phyloP scores from a whole-genome alignment of 2,797 vertebrate species.

The Syndactyla subalaris region DNA sequence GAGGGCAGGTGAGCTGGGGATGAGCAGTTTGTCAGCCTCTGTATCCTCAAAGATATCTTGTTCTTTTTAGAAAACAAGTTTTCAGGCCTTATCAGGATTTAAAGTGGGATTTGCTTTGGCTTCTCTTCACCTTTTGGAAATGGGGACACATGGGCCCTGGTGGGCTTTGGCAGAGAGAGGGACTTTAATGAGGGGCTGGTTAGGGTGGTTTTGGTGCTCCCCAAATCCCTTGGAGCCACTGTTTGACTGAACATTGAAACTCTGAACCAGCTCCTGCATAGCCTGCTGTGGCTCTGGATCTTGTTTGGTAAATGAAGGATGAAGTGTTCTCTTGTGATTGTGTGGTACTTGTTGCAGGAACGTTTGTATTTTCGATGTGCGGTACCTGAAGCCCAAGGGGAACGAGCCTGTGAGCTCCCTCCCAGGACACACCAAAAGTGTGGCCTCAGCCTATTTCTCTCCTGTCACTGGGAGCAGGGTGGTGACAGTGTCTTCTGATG shows the following conservation, averaged over 20 bases:
- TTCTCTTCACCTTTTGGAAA: neutral
- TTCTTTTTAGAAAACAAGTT: neutral
- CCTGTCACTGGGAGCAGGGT: slow-evolving; percentile 85
- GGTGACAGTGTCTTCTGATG: slow-evolving; percentile 85
- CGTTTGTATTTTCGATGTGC: slow-evolving; percentile 82
- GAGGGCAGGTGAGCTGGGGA: neutral
- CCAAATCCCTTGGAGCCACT: neutral
- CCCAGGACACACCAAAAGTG: slow-evolving; percentile 75
- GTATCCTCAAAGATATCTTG: neutral
- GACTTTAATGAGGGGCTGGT: neutral
- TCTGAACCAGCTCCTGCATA: fast-evolving
- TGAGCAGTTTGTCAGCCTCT: neutral
- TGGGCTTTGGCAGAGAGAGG: neutral
- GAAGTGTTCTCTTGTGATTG: neutral
- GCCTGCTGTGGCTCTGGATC: fast-evolving
- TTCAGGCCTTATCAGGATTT: neutral
- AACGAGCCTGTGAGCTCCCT: slow-evolving; percentile 77
- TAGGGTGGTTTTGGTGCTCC: neutral
- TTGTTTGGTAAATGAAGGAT: fast-evolving
- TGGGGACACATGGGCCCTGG: neutral
- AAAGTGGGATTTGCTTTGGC: neutral
- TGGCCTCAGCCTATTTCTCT: slow-evolving; percentile 89
- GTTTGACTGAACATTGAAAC: neutral
- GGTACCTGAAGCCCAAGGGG: slow-evolving; percentile 72
- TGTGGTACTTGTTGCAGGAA: slow-evolving; percentile 57